Base-by-base conservation (phyloP, 2,888 invertebrate species). In the Napeogenes sylphis region DNA sequence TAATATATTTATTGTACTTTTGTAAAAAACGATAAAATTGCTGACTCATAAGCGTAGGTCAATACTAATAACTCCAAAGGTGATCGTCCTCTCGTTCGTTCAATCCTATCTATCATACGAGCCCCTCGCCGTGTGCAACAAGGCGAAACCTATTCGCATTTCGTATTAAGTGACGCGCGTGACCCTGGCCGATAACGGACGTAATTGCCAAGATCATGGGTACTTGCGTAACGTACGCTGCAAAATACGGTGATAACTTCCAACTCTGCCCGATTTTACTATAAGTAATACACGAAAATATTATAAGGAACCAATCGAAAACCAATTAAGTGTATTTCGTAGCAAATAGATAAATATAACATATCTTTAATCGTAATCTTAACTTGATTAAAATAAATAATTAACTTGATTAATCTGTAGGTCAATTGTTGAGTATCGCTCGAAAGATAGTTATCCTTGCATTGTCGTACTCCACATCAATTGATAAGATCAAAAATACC, bases 131-230 rank as follows among this genome's bases (percentile, higher is more conserved):
- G 13, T 45, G 38, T 47, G 65, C 56, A 62, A 64, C 51, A 53
- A 62, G 59, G 58, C 46, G 30, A 12, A 35, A 54, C 53, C 13
- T 55, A 61, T 62, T 58, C 53, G 70, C 69, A 71, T 68, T 65
- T 62, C 66, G 69, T 70, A 72, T 70, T 70, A 69, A 71, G 68
- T 73, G 73, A 71, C 73, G 75, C 69, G 53, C 33, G 68, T 75
- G 81, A 79, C 78, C 79, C 74, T 76, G 69, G 71, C 70, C 73
- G 74, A 74, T 73, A 73, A 73, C 66, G 58, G 56, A 59, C 67
- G 69, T 67, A 67, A 60, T 69, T 73, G 75, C 73, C 80, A 78
- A 80, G 77, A 83, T 79, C 78, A 75, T 72, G 74, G 77, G 65
- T 71, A 79, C 51, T 51, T 51, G 51, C 51, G 51, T 30, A 75